Evolutionary conservation across 1,140 invertebrate species (phyloP).

Genomic region (Orius laevigatus): DNA sequence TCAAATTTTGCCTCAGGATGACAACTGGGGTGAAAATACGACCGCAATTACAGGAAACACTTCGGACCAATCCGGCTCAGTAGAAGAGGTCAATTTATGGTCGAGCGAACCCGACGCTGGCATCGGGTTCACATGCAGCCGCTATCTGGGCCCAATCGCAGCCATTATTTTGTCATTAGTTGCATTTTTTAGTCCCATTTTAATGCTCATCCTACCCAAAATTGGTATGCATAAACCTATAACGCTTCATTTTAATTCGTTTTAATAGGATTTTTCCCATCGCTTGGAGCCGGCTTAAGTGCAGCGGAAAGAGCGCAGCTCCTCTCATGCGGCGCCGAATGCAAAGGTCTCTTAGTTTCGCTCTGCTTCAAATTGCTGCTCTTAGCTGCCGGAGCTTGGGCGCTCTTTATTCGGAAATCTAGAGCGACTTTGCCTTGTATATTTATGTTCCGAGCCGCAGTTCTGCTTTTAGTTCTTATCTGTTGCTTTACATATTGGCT

Average conservation of each 20-base stretch:
- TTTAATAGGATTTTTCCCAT: slow-evolving; percentile 21
- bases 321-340: slow-evolving; percentile 63
- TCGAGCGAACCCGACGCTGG: slow-evolving; percentile 50
- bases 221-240: slow-evolving; percentile 27
- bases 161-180: slow-evolving; percentile 57
- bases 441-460: slow-evolving; percentile 75
- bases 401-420: slow-evolving; percentile 55
- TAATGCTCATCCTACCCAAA: slow-evolving; percentile 87
- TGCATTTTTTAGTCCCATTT: slow-evolving; percentile 79
- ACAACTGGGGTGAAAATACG: slow-evolving; percentile 96
- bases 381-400: slow-evolving; percentile 85
- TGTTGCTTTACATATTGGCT: slow-evolving; percentile 94
- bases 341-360: slow-evolving; percentile 76
- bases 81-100: slow-evolving; percentile 70
- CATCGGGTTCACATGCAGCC: slow-evolving; percentile 54
- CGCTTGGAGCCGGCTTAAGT: slow-evolving; percentile 19
- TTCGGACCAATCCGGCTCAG: slow-evolving; percentile 82
- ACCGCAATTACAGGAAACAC: slow-evolving; percentile 94
- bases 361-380: slow-evolving; percentile 83
- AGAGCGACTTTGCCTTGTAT: slow-evolving; percentile 83
- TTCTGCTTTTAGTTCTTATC: slow-evolving; percentile 75
- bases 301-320: slow-evolving; percentile 29
- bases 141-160: slow-evolving; percentile 60
- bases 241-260: background rate
- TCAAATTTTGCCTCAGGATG: slow-evolving; percentile 81